These are phyloP conservation scores for Caenorhabditis inopinata DNA, from an alignment of 1,140 invertebrate species.

Conservation along the genomic window DNA sequence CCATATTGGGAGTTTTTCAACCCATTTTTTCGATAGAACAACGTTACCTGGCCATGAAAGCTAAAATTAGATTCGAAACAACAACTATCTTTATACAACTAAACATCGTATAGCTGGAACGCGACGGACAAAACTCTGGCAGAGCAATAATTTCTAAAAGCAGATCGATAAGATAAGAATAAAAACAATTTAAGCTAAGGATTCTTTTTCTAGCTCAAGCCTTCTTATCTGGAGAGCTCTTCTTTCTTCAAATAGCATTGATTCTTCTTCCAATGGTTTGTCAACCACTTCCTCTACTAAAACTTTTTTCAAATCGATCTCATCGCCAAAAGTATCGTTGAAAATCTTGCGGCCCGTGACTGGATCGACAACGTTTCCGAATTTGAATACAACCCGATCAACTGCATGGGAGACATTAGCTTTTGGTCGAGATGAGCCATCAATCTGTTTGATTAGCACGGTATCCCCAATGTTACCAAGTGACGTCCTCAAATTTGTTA, in stretches of 20 bases:
- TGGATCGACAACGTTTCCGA: constrained; percentile 57
- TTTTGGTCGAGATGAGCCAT: constrained; percentile 44
- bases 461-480: constrained; percentile 53
- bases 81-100: no score
- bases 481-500: constrained; percentile 22
- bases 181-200: not conserved
- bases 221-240: constrained; percentile 46
- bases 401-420: constrained; percentile 52
- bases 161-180: no score
- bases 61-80: no score
- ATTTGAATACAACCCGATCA: constrained; percentile 58
- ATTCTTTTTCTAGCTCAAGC: constrained; percentile 44
- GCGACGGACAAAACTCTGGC: no score
- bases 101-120: no score
- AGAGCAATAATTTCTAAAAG: no score
- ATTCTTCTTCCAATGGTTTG: constrained; percentile 50
- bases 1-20: no score
- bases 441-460: constrained; percentile 53
- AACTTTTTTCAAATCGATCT: constrained; percentile 50
- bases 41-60: no score
- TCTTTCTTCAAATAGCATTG: constrained; percentile 51
- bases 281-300: constrained; percentile 56
- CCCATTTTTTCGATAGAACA: no score
- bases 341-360: constrained; percentile 56
- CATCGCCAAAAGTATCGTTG: constrained; percentile 53